Evolutionary conservation across 2,797 vertebrate genomes (phyloP).

Genomic region (Percopsis omiscomaycus): DNA sequence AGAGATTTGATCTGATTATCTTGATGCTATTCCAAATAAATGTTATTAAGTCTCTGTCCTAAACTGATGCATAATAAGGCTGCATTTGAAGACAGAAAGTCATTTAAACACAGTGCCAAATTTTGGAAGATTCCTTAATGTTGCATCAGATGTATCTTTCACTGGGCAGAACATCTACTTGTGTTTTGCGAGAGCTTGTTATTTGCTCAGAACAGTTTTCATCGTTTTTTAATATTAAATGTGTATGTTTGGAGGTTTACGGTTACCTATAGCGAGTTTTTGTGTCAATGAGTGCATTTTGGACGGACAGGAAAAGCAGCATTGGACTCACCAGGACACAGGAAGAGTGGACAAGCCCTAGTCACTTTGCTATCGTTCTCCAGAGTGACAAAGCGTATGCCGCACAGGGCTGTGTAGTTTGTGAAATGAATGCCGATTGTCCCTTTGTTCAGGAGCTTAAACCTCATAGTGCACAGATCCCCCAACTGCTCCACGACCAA

Average conservation of each 20-base stretch:
- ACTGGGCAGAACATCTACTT: no score
- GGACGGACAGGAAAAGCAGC: not conserved
- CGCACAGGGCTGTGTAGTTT: constrained; percentile 67
- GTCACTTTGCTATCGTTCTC: constrained; percentile 68
- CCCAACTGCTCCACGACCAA: constrained; percentile 39
- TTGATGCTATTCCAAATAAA: not conserved
- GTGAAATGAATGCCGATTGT: constrained; percentile 70
- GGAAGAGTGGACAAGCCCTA: constrained; percentile 62
- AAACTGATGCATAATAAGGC: no score
- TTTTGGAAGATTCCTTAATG: no score
- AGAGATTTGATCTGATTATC: no score
- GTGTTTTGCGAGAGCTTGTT: no score
- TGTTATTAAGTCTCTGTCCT: not conserved
- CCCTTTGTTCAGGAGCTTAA: constrained; percentile 79
- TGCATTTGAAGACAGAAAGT: no score
- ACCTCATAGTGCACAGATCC: constrained; percentile 36
- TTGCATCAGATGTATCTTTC: no score
- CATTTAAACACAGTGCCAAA: no score
- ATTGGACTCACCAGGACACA: constrained; percentile 79
- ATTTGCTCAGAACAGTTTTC: no score
- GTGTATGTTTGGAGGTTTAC: not conserved
- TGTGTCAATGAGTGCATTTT: not conserved
- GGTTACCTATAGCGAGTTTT: not conserved
- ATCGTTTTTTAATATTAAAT: no score
- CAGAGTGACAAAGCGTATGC: constrained; percentile 71